phyloP scores from a whole-genome alignment of 2,888 invertebrate species.

The Polydrusus pterygomalis region DNA sequence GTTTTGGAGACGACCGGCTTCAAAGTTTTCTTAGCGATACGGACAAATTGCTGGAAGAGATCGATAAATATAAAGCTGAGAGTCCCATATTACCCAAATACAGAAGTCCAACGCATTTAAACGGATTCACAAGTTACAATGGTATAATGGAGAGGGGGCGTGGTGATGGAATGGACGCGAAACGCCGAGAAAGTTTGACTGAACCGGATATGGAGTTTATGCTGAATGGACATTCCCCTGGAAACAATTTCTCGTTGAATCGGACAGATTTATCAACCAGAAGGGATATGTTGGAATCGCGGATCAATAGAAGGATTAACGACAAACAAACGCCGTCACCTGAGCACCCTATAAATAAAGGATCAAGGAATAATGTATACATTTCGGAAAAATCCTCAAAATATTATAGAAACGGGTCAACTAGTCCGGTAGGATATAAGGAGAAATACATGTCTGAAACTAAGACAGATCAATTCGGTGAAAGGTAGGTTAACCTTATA shows the following conservation, averaged over 20 bases:
- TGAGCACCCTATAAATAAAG: slow-evolving; percentile 67
- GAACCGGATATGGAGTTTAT: slow-evolving; percentile 59
- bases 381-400: slow-evolving; percentile 75
- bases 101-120: slow-evolving; percentile 75
- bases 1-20: slow-evolving; percentile 70
- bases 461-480: slow-evolving; percentile 73
- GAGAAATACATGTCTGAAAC: slow-evolving; percentile 75
- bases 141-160: slow-evolving; percentile 76
- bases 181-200: slow-evolving; percentile 73
- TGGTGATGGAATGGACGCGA: slow-evolving; percentile 81
- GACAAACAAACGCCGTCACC: slow-evolving; percentile 71
- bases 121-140: slow-evolving; percentile 66
- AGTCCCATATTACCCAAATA: slow-evolving; percentile 78
- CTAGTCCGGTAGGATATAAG: slow-evolving; percentile 74
- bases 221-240: slow-evolving; percentile 53
- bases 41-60: slow-evolving; percentile 72
- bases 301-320: slow-evolving; percentile 77
- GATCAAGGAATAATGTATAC: slow-evolving; percentile 67
- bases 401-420: slow-evolving; percentile 75
- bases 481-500: slow-evolving; percentile 65
- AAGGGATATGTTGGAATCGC: slow-evolving; percentile 84
- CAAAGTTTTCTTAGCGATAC: slow-evolving; percentile 68
- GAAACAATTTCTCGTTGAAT: slow-evolving; percentile 65
- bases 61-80: slow-evolving; percentile 73
- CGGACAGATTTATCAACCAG: slow-evolving; percentile 81